Conservation (phyloP, 2,113 vertebrate genomes). For the Megaceryle torquata region DNA sequence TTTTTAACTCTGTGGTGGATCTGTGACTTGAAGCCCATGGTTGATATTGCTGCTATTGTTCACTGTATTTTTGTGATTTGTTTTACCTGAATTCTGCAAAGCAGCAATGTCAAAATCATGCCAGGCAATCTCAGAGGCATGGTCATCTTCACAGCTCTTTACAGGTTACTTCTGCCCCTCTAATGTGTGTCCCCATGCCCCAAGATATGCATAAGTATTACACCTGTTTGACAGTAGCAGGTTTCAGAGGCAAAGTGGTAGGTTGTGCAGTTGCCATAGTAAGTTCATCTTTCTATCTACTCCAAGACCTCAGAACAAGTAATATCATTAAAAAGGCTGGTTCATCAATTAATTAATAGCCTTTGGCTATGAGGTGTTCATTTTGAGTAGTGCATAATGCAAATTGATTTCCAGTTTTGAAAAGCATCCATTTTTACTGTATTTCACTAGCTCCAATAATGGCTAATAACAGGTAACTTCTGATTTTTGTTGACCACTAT, state of each 20-base stretch:
- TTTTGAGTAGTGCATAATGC: not conserved
- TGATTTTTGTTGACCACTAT: not conserved
- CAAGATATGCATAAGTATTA: not conserved
- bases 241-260: not conserved
- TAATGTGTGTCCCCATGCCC: fast-evolving
- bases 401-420: not conserved
- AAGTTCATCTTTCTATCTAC: not conserved
- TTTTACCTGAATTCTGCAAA: not conserved
- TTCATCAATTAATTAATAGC: not conserved
- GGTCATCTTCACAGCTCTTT: not conserved
- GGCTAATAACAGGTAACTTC: not conserved
- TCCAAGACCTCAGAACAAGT: not conserved
- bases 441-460: not conserved
- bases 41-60: not conserved
- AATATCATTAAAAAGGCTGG: not conserved
- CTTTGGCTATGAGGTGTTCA: not conserved
- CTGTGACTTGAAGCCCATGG: not conserved
- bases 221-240: not conserved
- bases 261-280: fast-evolving
- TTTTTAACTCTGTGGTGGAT: not conserved
- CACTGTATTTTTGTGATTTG: not conserved
- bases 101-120: not conserved
- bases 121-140: not conserved
- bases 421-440: not conserved
- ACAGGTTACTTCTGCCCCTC: not conserved